A percentile compares a stretch with the other conserved stretches of the same genome.
Evolutionary conservation across 2,113 vertebrate species (phyloP).

Genomic region (Oreochromis aureus): DNA sequence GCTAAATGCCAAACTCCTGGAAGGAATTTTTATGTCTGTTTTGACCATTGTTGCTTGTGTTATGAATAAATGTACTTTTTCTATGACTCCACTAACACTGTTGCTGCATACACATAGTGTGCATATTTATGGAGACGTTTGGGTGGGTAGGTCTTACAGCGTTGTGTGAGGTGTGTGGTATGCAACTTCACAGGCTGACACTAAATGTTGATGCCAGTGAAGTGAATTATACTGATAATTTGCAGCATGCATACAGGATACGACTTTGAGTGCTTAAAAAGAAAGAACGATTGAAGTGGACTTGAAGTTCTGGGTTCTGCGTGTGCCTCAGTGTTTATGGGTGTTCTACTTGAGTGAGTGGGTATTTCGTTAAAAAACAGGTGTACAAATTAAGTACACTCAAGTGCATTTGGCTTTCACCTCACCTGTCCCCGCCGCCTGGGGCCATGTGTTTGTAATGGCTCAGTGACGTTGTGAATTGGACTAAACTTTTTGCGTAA

Average conservation of each 20-base stretch:
- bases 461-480: background rate
- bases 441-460: background rate
- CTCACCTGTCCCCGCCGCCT: slow-evolving; percentile 1
- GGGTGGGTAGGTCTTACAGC: background rate
- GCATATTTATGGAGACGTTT: background rate
- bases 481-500: background rate
- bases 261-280: background rate
- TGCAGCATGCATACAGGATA: background rate
- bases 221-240: background rate
- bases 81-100: background rate
- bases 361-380: background rate
- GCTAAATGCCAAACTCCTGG: background rate
- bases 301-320: background rate
- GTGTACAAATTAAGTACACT: slow-evolving; percentile 4
- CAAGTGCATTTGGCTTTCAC: background rate
- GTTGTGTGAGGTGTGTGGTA: slow-evolving; percentile 10
- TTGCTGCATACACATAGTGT: background rate
- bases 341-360: slow-evolving; percentile 7
- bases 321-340: background rate
- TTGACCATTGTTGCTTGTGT: background rate
- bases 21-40: background rate
- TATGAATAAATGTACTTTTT: background rate
- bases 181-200: slow-evolving; percentile 1
- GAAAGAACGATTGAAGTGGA: background rate
- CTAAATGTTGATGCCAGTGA: background rate